These are phyloP conservation scores for Ptyas mucosa DNA, from an alignment of 2,113 vertebrate species.

Conservation along the genomic window DNA sequence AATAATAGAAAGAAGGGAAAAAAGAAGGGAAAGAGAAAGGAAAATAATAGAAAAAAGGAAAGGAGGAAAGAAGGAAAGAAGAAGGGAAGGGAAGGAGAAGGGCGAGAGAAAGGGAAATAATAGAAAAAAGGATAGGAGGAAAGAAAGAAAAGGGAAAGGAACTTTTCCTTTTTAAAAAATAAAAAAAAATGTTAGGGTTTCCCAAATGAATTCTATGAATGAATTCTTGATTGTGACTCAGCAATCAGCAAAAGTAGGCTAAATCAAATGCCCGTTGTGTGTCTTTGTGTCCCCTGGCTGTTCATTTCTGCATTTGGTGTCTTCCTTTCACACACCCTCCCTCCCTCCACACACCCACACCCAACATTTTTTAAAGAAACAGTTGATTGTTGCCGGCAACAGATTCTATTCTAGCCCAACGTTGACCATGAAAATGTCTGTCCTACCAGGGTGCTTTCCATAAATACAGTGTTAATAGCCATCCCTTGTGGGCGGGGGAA, in stretches of 20 bases:
- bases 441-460: neutral
- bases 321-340: neutral
- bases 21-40: no score
- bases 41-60: neutral
- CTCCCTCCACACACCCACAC: neutral
- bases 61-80: neutral
- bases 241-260: neutral
- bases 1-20: no score
- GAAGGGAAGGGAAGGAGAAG: no score
- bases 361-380: neutral
- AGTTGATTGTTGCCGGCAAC: neutral
- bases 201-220: neutral
- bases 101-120: no score
- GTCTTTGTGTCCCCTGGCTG: neutral
- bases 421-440: neutral
- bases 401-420: neutral
- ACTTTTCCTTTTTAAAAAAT: neutral
- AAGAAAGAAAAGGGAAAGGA: neutral
- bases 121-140: no score
- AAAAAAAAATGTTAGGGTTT: neutral
- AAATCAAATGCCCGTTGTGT: no score
- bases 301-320: neutral
- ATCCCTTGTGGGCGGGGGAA: neutral
- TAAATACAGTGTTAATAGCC: neutral
- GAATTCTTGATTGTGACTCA: neutral